Percentiles rank a stretch among this genome's conserved stretches.
These are phyloP conservation scores for Neoaliturus tenellus DNA, from an alignment of 2,888 invertebrate species.

Conservation along the genomic window DNA sequence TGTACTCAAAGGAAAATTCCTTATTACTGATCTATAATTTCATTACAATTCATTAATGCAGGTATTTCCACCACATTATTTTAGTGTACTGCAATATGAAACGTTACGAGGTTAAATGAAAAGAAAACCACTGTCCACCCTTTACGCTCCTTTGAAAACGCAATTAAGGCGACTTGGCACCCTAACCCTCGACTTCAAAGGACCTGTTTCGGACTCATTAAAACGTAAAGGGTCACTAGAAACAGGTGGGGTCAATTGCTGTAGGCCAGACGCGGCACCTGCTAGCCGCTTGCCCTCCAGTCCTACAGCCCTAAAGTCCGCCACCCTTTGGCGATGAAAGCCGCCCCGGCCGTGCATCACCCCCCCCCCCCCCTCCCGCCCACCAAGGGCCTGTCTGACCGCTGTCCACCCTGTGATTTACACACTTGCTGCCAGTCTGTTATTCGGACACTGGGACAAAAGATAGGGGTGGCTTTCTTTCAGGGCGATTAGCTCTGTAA, in stretches of 20 bases:
- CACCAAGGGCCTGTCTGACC: conserved; percentile 3
- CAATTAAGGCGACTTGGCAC: background rate
- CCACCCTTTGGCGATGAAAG: background rate
- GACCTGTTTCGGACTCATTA: conserved; percentile 26
- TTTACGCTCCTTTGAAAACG: too few species aligned
- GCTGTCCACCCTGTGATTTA: conserved; percentile 18
- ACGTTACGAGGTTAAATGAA: too few species aligned
- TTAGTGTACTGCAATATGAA: too few species aligned
- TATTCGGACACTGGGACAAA: conserved; percentile 15
- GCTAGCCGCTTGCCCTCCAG: background rate
- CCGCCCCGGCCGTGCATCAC: background rate
- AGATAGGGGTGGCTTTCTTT: background rate
- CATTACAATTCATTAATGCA: too few species aligned
- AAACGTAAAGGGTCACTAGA: conserved; percentile 1
- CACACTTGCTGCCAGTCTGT: background rate
- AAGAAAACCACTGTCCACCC: too few species aligned
- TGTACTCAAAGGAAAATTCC: too few species aligned
- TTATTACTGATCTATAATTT: too few species aligned
- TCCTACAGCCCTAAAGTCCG: too few species aligned
- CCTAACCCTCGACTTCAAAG: background rate
- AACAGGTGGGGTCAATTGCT: conserved; percentile 20
- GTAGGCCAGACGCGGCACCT: background rate
- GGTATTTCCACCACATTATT: too few species aligned
- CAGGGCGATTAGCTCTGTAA: background rate
- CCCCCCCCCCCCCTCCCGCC: background rate